phyloP scores from a whole-genome alignment of 2,888 invertebrate genomes.

The Cremastinae sp. region DNA sequence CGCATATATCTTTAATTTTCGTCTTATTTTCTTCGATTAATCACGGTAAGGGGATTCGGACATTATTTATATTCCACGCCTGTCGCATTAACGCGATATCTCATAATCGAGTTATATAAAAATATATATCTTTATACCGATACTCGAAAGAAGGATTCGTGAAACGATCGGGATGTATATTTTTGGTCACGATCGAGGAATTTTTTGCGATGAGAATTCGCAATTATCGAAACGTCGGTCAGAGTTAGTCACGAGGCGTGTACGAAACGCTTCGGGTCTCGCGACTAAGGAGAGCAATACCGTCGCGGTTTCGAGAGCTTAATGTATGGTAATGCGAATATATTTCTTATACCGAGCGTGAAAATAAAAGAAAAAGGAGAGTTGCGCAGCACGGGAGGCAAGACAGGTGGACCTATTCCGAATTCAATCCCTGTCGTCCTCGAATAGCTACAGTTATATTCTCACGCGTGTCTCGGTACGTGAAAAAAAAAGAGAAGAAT shows the following conservation, averaged over 20 bases:
- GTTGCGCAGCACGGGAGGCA: conserved; percentile 45
- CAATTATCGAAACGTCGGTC: no score
- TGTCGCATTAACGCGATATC: no score
- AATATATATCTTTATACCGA: no score
- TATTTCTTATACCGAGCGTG: conserved; percentile 1
- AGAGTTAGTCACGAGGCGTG: no score
- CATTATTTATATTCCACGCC: no score
- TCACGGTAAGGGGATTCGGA: no score
- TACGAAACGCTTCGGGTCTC: no score
- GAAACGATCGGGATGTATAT: no score
- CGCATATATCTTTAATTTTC: not conserved
- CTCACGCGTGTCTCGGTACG: not conserved
- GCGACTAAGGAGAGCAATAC: not conserved
- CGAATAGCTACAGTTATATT: not conserved
- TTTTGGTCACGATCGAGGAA: no score
- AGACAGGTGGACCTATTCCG: conserved; percentile 53
- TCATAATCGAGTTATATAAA: no score
- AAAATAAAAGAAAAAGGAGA: conserved; percentile 35
- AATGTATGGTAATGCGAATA: conserved; percentile 31
- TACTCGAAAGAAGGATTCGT: no score
- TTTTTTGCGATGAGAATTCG: no score
- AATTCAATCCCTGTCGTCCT: conserved; percentile 54
- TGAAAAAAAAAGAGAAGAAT: not conserved
- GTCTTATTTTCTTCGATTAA: not conserved
- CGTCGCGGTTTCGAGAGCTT: conserved; percentile 8